phyloP scores from a whole-genome alignment of 2,797 vertebrate genomes.

The Ctenochaetus hawaiiensis region DNA sequence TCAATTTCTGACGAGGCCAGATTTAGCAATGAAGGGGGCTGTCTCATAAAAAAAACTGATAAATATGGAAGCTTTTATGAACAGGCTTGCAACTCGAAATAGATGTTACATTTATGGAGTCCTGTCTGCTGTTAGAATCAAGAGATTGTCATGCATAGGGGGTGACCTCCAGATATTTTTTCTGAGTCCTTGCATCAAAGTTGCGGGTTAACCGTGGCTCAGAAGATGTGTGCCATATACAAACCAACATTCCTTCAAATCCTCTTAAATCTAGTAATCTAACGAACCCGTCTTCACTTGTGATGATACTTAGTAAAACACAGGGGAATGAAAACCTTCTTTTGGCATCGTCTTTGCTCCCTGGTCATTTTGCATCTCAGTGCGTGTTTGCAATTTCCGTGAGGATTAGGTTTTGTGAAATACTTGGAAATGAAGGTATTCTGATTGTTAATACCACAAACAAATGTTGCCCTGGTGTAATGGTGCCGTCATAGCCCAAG shows the following conservation, averaged over 20 bases:
- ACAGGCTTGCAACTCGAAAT: not conserved
- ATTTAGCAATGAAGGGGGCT: conserved; percentile 23
- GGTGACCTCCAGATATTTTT: conserved; percentile 3
- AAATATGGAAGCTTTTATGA: conserved; percentile 16
- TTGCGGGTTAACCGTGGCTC: not conserved
- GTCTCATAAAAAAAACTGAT: conserved; percentile 10
- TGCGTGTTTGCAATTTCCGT: conserved; percentile 37
- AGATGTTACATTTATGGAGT: conserved; percentile 7
- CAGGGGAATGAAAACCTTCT: not conserved
- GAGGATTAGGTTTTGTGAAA: conserved; percentile 33
- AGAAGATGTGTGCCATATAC: not conserved
- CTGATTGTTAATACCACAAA: conserved; percentile 42
- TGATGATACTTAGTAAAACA: conserved; percentile 4
- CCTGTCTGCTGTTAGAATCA: not conserved
- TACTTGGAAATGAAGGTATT: conserved; percentile 17
- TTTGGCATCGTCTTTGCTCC: not conserved
- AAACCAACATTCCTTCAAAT: not conserved
- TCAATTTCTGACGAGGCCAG: conserved; percentile 37
- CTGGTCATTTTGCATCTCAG: conserved; percentile 19
- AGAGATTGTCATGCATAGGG: conserved; percentile 18
- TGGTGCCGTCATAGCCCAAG: conserved; percentile 32
- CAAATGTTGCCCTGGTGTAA: conserved; percentile 44
- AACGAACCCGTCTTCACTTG: not conserved
- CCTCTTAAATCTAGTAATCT: conserved; percentile 17
- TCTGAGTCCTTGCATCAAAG: not conserved